Base-by-base conservation (phyloP, 2,797 vertebrate species). In the Smutsia gigantea region DNA sequence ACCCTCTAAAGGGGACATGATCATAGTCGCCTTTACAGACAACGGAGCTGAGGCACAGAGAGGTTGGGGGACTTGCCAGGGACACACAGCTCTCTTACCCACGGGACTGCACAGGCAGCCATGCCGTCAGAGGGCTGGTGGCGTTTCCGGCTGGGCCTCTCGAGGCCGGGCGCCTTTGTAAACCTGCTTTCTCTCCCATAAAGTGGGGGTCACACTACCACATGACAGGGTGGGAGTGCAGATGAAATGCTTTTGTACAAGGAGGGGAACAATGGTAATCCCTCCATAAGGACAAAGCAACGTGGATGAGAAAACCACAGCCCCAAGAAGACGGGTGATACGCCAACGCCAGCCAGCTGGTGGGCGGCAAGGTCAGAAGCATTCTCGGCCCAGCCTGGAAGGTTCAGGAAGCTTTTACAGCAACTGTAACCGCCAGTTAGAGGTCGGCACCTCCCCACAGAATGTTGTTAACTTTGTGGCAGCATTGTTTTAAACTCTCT, bases 171-270 rank as follows among this genome's bases (percentile, higher is more conserved):
- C 1, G 2, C 3, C 59, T 15, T 37, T 8, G 3, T 11, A 51
- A 13, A 18, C 17, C 25, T 29, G 27, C 39, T 25, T 61, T 59
- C 51, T n/a, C 12, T 10, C 27, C 21, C 23, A 0, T 3, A 61
- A 34, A 27, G 11, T 8, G 39, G 39, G 25, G 34, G 23, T 49
- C 31, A 14, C 7, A 7, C 42, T 1, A n/a, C 42, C 34, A 25
- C 0, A 0, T 23, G 51, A 37, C 37, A 25, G 23, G 51, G 7
- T 14, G 0, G 37, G 37, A 2, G 0, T 51, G 88, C 51, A 49
- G 64, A 11, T 4, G 39, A 61, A 27, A 27, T 7, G 31, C 75
- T 8, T 0, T 1, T 1, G 2, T 7, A 17, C 63, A 55, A 64
- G 25, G 29, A 79, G 39, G 46, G 7, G 18, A 7, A 8, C 6